Evolutionary conservation across 2,113 vertebrate genomes (phyloP), one percentile per base, ranked within the genome.

Genomic region (Apus apus): DNA sequence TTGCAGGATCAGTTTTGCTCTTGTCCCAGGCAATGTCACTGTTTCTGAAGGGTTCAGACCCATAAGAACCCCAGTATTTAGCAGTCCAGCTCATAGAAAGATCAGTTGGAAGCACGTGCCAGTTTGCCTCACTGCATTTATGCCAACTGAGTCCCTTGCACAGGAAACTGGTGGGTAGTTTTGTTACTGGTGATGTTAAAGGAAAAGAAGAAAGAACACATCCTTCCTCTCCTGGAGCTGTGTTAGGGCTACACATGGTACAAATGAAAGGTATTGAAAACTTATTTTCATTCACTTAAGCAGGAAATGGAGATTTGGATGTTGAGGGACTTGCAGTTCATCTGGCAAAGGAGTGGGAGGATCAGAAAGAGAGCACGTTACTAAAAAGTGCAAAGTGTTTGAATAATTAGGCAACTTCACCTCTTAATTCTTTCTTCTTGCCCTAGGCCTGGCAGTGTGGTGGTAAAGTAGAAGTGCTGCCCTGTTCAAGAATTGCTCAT

Each of bases 371-470:
- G 29, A 79, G 27, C 34, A 13, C 32, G 61, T 60, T 15, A 62
- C 57, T 20, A 40, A 29, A 57, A 60, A 38, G 14, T 45, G 13
- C 29, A 29, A 58, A 76, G 46, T 36, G 30, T n/a, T 38, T 38
- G 43, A 76, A 19, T 36, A 80, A 58, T 30, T 30, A 57, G 17
- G 54, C 26, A 58, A 61, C 13, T 46, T 34, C 25, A 43, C 30
- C 11, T 25, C 36, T 32, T 32, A 53, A 26, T 23, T 29, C 36
- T 22, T 9, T 68, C 38, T 54, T 78, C 67, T 74, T 73, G 27
- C 29, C 64, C 30, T 93, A 99, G 98, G 97, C 97, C n/a, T 98
- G 99, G 98, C 97, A 98, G 25, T 99, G 98, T 92, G 98, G 98
- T 61, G 98, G 98, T 32, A 98, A 97, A 83, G 92, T 98, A 6